Percentiles rank a stretch among this genome's conserved stretches.
Conservation (phyloP, 1,140 invertebrate genomes). For the Atta cephalotes region DNA sequence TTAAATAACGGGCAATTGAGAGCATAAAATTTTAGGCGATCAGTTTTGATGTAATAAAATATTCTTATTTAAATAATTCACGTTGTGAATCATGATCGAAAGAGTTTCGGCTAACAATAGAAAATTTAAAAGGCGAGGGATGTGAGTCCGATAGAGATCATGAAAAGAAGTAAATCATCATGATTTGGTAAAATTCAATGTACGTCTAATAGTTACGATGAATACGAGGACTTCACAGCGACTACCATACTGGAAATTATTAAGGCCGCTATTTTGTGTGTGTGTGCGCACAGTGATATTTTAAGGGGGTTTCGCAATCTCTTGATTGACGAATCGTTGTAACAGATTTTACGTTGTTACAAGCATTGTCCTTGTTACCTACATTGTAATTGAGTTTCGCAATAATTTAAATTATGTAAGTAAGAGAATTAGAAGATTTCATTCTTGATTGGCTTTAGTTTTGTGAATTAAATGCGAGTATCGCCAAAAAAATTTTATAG, state of each 20-base stretch:
- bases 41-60: not conserved
- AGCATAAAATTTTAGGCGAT: not conserved
- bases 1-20: too few species aligned
- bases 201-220: slow-evolving; percentile 54
- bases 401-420: slow-evolving; percentile 13
- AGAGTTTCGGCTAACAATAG: slow-evolving; percentile 58
- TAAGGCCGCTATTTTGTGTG: slow-evolving; percentile 75
- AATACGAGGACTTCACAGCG: slow-evolving; percentile 51
- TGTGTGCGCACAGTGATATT: slow-evolving; percentile 71
- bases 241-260: slow-evolving; percentile 69
- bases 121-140: slow-evolving; percentile 50
- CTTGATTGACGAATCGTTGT: slow-evolving; percentile 44
- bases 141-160: slow-evolving; percentile 29
- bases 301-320: slow-evolving; percentile 13
- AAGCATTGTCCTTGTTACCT: not conserved
- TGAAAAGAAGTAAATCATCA: slow-evolving; percentile 49
- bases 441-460: not conserved
- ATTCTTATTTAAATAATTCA: not conserved
- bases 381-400: not conserved
- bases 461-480: not conserved
- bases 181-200: slow-evolving; percentile 39
- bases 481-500: not conserved
- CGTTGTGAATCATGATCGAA: slow-evolving; percentile 33
- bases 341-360: slow-evolving; percentile 21
- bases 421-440: not conserved